Evolutionary conservation across 2,888 invertebrate genomes (phyloP).

Genomic region (Macrophya alboannulata): DNA sequence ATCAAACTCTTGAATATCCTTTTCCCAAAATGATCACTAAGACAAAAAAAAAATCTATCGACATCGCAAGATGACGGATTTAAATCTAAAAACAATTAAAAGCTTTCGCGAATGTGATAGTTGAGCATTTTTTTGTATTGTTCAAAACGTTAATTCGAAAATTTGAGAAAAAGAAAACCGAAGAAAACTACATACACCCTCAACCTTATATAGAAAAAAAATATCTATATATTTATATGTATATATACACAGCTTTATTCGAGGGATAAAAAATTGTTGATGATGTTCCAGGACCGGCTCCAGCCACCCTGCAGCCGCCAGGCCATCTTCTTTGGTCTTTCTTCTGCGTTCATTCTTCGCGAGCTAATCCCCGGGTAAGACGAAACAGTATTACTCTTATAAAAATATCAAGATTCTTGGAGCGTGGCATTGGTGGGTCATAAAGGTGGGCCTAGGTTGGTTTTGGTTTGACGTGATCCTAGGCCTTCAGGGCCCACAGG

Average conservation of each 20-base stretch:
- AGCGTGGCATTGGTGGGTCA: slow-evolving; percentile 47
- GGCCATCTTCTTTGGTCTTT: neutral
- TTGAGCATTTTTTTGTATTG: too few relatives aligned
- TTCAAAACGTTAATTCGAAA: too few relatives aligned
- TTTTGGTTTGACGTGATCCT: slow-evolving; percentile 39
- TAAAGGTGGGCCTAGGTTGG: neutral
- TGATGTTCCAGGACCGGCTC: neutral
- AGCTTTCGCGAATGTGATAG: too few relatives aligned
- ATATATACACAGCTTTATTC: neutral
- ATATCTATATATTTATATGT: neutral
- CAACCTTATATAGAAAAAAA: neutral
- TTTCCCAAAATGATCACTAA: neutral
- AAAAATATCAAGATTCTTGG: slow-evolving; percentile 68
- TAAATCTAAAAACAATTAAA: too few relatives aligned
- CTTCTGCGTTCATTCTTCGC: slow-evolving; percentile 33
- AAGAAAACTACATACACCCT: neutral
- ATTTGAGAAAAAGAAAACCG: neutral
- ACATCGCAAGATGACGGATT: too few relatives aligned
- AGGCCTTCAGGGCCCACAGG: slow-evolving; percentile 1
- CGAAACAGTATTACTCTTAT: slow-evolving; percentile 72
- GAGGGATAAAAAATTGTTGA: neutral
- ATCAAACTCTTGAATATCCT: neutral
- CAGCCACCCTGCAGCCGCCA: neutral
- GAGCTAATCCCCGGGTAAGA: slow-evolving; percentile 63
- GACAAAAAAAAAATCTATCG: neutral